Conservation (phyloP, 2,113 vertebrate species). For the Phaetusa simplex region DNA sequence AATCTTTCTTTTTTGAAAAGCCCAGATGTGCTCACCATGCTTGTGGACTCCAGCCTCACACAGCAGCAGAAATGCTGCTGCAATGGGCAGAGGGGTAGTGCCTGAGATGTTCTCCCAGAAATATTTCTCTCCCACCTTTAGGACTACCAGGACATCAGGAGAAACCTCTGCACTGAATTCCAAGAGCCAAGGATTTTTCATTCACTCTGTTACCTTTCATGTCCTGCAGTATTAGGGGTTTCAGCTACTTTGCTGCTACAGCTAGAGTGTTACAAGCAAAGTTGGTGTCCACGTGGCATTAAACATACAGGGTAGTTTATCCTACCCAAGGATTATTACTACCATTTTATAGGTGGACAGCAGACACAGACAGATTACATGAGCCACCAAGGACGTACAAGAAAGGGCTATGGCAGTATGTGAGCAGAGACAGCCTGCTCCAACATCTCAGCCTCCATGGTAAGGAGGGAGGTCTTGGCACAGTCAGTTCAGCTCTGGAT, state of each 20-base stretch:
- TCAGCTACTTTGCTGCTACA: background rate
- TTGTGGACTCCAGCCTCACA: background rate
- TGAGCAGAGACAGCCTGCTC: background rate
- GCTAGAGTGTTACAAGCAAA: background rate
- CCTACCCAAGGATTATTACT: background rate
- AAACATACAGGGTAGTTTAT: background rate
- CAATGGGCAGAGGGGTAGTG: background rate
- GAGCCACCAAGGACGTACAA: background rate
- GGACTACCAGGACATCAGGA: background rate
- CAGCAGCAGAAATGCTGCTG: background rate
- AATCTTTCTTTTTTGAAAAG: background rate
- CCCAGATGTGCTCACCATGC: background rate
- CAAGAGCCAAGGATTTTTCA: background rate
- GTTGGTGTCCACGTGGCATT: background rate
- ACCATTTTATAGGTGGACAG: background rate
- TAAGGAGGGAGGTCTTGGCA: background rate
- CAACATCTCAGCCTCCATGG: background rate
- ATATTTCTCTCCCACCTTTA: background rate
- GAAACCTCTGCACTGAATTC: background rate
- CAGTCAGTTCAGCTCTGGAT: background rate
- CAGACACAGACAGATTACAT: background rate
- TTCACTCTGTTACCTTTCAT: background rate
- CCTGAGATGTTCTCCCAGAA: background rate
- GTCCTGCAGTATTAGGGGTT: background rate
- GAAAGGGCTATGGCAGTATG: background rate